Conservation (phyloP, 2,888 invertebrate genomes). For the Brachypalpus laphriformis region DNA sequence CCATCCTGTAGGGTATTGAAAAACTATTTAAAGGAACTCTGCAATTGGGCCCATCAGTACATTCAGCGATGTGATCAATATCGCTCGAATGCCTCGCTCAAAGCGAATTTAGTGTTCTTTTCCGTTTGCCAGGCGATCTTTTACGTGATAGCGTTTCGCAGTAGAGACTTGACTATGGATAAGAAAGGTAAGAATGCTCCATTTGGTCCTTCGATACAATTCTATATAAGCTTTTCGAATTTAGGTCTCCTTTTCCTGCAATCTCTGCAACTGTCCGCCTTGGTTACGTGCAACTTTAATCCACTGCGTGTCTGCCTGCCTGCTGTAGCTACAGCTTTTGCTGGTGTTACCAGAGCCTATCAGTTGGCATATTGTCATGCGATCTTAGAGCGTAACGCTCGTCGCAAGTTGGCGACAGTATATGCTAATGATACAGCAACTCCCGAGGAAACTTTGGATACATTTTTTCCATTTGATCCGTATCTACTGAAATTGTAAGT, state of each 20-base stretch:
- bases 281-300: slow-evolving; percentile 93
- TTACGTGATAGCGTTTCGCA: slow-evolving; percentile 95
- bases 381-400: slow-evolving; percentile 92
- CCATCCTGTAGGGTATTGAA: slow-evolving; percentile 85
- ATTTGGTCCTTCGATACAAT: no score
- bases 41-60: slow-evolving; percentile 93
- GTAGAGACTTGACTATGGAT: slow-evolving; percentile 90
- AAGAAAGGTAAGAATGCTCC: slow-evolving; percentile 93
- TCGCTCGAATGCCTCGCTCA: slow-evolving; percentile 83
- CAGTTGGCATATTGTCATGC: slow-evolving; percentile 96
- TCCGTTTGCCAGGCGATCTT: slow-evolving; percentile 96
- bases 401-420: slow-evolving; percentile 85
- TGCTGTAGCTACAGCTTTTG: slow-evolving; percentile 91
- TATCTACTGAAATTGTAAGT: slow-evolving; percentile 87
- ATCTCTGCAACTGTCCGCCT: slow-evolving; percentile 91
- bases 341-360: slow-evolving; percentile 91
- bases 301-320: slow-evolving; percentile 92
- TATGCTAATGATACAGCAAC: slow-evolving; percentile 84
- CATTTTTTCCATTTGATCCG: slow-evolving; percentile 96
- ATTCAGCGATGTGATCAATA: slow-evolving; percentile 83
- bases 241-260: slow-evolving; percentile 91
- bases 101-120: slow-evolving; percentile 94
- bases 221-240: slow-evolving; percentile 78
- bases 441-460: slow-evolving; percentile 83
- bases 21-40: slow-evolving; percentile 87